A percentile compares a stretch with the other conserved stretches of the same genome.
Evolutionary conservation across 2,113 vertebrate genomes (phyloP).

Genomic region (Petromus typicus): DNA sequence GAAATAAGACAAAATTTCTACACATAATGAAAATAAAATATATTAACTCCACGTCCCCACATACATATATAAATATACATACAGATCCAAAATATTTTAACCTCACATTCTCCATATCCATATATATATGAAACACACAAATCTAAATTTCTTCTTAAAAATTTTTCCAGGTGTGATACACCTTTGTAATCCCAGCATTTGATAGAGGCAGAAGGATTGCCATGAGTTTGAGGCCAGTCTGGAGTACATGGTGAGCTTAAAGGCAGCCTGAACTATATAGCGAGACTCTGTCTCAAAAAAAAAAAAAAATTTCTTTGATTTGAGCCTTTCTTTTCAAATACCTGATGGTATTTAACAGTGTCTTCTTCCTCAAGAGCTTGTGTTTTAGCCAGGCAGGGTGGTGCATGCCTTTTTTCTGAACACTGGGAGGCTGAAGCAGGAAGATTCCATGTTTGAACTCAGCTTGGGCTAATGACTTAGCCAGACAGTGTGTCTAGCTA

Average conservation of each 20-base stretch:
- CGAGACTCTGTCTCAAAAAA: neutral
- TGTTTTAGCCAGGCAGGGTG: neutral
- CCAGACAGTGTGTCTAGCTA: neutral
- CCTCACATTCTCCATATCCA: neutral
- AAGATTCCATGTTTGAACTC: neutral
- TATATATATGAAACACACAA: neutral
- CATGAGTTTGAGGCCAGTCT: neutral
- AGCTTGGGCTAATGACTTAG: neutral
- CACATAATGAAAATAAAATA: neutral
- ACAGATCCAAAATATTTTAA: neutral
- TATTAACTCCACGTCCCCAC: neutral
- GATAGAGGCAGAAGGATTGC: neutral
- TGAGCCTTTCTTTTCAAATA: slow-evolving; percentile 28
- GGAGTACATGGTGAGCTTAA: neutral
- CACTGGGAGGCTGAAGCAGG: neutral
- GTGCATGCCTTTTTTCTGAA: neutral
- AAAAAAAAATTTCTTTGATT: neutral
- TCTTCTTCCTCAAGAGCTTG: neutral
- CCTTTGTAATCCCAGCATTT: neutral
- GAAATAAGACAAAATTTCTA: slow-evolving; percentile 9
- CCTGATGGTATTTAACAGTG: neutral
- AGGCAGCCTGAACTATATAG: neutral
- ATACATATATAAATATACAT: neutral
- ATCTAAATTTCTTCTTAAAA: neutral
- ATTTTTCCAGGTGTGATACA: neutral